These are phyloP conservation scores for Sminthopsis crassicaudata DNA, from an alignment of 2,113 vertebrate genomes.

Conservation along the genomic window DNA sequence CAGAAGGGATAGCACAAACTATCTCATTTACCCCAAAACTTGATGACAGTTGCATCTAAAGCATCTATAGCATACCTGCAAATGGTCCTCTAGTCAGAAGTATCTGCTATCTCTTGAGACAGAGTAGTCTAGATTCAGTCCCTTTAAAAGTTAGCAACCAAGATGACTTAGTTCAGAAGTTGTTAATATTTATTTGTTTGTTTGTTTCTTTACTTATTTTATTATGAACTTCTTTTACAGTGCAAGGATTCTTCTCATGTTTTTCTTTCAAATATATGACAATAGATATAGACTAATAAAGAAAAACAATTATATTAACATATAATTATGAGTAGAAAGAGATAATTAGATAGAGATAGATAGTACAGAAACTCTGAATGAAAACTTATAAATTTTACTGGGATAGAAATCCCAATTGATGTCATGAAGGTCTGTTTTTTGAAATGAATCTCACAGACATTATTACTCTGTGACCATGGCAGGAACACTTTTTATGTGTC, in stretches of 20 bases:
- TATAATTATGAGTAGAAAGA: neutral
- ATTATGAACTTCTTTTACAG: neutral
- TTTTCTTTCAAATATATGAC: neutral
- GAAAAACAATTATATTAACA: neutral
- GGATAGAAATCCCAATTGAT: neutral
- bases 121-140: neutral
- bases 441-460: neutral
- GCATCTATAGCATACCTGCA: neutral
- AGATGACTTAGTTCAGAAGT: neutral
- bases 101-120: neutral
- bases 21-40: neutral
- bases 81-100: neutral
- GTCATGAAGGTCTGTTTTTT: neutral
- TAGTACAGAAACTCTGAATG: neutral
- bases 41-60: neutral
- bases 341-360: neutral
- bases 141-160: neutral
- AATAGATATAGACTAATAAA: neutral
- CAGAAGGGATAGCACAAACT: neutral
- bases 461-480: neutral
- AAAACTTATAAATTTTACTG: neutral
- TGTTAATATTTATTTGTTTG: neutral
- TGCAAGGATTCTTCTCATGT: neutral
- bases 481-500: neutral
- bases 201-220: neutral